Conservation (phyloP, 2,113 vertebrate species). For the Podiceps cristatus region DNA sequence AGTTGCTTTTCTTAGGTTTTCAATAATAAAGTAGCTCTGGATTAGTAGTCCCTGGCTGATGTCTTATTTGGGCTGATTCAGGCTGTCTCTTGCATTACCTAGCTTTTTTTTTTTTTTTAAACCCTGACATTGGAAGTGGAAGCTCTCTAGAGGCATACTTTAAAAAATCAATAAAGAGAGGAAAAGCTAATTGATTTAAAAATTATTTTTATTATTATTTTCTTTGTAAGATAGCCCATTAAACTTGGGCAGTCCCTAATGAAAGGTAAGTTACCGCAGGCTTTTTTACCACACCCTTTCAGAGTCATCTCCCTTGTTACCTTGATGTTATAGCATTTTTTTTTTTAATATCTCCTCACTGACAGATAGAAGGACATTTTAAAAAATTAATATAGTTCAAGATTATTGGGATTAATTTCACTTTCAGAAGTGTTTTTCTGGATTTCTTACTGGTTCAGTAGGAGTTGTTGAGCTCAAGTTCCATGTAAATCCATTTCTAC, state of each 20-base stretch:
- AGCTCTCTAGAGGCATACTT: neutral
- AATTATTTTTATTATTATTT: slow-evolving; percentile 28
- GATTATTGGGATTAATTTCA: neutral
- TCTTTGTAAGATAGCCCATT: neutral
- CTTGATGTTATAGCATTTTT: neutral
- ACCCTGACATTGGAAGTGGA: neutral
- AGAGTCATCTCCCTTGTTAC: neutral
- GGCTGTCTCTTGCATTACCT: neutral
- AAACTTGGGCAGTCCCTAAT: neutral
- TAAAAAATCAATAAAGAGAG: slow-evolving; percentile 22
- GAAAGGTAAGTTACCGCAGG: neutral
- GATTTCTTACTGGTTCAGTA: neutral
- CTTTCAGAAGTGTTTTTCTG: neutral
- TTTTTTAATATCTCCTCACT: neutral
- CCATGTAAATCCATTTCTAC: neutral
- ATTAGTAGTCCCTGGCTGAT: slow-evolving; percentile 15
- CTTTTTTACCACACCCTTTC: neutral
- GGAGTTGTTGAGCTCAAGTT: neutral
- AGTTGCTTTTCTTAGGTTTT: neutral
- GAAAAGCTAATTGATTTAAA: neutral
- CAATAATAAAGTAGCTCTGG: neutral
- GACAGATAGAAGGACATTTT: neutral
- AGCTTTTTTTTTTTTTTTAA: neutral
- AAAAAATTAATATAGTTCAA: neutral
- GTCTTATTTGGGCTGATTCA: slow-evolving; percentile 32